phyloP scores from a whole-genome alignment of 2,888 invertebrate species.

The Litoditis marina region DNA sequence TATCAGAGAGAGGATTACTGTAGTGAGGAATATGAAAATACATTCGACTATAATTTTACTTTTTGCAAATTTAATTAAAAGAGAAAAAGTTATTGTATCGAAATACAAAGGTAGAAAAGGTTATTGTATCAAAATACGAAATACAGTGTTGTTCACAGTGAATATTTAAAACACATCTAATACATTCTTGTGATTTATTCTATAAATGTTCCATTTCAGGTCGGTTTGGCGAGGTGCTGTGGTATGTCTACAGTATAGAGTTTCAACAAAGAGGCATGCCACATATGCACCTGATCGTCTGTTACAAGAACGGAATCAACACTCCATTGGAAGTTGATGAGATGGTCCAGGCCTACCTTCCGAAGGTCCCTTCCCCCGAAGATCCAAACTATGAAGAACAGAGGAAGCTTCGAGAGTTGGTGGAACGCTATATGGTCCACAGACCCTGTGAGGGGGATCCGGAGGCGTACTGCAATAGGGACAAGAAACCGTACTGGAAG shows the following conservation, averaged over 20 bases:
- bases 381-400: neutral
- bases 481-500: slow-evolving; percentile 5
- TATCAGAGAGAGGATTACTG: no score
- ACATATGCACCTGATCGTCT: slow-evolving; percentile 10
- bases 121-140: no score
- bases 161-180: no score
- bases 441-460: slow-evolving; percentile 6
- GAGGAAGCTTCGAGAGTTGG: neutral
- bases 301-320: neutral
- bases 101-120: no score
- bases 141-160: no score
- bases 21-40: no score
- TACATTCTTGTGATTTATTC: no score
- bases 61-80: no score
- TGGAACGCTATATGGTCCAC: slow-evolving; percentile 14
- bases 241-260: slow-evolving; percentile 12
- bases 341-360: slow-evolving; percentile 2
- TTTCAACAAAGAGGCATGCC: slow-evolving; percentile 22
- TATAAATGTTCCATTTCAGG: slow-evolving; percentile 5
- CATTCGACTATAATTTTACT: no score
- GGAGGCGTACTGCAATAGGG: slow-evolving; percentile 8
- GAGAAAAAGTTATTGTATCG: no score
- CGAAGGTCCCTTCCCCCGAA: neutral
- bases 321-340: slow-evolving; percentile 8
- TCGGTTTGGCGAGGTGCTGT: slow-evolving; percentile 7